Evolutionary conservation across 2,797 vertebrate species (phyloP).

Genomic region (Protonibea diacanthus): DNA sequence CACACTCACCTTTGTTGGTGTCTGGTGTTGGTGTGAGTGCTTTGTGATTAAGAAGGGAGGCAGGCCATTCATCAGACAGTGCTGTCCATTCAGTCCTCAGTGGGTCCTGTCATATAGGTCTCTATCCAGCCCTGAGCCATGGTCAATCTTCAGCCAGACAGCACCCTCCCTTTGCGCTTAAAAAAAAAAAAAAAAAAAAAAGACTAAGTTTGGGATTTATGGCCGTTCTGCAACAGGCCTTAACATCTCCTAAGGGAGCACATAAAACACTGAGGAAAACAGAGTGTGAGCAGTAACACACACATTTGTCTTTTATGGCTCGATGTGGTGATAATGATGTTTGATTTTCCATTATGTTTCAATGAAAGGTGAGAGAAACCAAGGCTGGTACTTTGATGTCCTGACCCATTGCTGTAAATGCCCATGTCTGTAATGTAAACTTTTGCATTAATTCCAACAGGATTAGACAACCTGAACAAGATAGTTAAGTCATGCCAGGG

Average conservation of each 20-base stretch:
- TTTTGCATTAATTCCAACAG: conserved; percentile 57
- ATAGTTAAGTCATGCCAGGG: conserved; percentile 47
- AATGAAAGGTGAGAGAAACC: conserved; percentile 74
- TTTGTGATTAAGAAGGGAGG: conserved; percentile 73
- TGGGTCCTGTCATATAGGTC: conserved; percentile 72
- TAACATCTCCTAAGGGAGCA: conserved; percentile 74
- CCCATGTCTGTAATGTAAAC: conserved; percentile 62
- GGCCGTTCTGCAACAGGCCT: conserved; percentile 73
- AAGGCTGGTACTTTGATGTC: conserved; percentile 52
- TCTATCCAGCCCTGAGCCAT: conserved; percentile 78
- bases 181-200: conserved; percentile 60
- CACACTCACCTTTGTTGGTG: conserved; percentile 49
- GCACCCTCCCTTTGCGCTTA: conserved; percentile 66
- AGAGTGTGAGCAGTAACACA: conserved; percentile 78
- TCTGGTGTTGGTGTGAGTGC: conserved; percentile 61
- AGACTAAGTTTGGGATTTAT: conserved; percentile 76
- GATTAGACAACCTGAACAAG: conserved; percentile 59
- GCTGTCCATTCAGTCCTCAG: conserved; percentile 75
- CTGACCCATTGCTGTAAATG: conserved; percentile 66
- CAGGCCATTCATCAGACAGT: conserved; percentile 74
- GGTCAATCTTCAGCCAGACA: conserved; percentile 84
- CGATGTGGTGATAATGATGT: conserved; percentile 83
- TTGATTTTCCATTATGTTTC: conserved; percentile 84
- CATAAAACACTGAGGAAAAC: conserved; percentile 78
- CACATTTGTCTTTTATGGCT: conserved; percentile 81